Evolutionary conservation across 2,797 vertebrate species (phyloP).

Genomic region (Pipistrellus nathusii): DNA sequence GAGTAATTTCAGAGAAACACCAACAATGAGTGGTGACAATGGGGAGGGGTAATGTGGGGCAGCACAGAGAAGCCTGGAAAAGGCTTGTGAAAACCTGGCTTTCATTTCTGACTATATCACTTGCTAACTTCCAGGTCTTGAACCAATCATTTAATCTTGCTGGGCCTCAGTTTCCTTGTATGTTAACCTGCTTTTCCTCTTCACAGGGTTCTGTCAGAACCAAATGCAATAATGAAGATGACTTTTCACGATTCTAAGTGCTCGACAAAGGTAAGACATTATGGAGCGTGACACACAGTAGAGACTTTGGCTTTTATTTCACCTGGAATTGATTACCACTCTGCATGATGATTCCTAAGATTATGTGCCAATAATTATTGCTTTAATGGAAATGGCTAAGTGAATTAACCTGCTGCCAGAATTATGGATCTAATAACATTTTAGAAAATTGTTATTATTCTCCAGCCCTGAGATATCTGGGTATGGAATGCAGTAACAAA

Average conservation of each 20-base stretch:
- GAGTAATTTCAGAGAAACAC: neutral
- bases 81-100: neutral
- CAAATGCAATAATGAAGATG: neutral
- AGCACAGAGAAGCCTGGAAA: neutral
- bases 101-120: neutral
- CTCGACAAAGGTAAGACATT: conserved; percentile 43
- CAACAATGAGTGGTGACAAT: neutral
- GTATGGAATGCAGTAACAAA: conserved; percentile 60
- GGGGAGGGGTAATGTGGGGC: neutral
- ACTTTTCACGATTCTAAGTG: conserved; percentile 25
- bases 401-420: conserved; percentile 65
- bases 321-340: conserved; percentile 48
- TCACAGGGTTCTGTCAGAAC: neutral
- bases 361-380: conserved; percentile 63
- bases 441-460: conserved; percentile 67
- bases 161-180: neutral
- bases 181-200: neutral
- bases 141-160: neutral
- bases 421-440: conserved; percentile 64
- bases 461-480: conserved; percentile 41
- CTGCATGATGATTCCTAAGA: neutral
- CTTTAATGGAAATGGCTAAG: conserved; percentile 65
- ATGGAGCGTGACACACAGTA: conserved; percentile 30
- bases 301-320: conserved; percentile 62
- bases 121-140: neutral